Evolutionary conservation across 2,888 invertebrate species (phyloP).

Genomic region (Frankliniella intonsa): DNA sequence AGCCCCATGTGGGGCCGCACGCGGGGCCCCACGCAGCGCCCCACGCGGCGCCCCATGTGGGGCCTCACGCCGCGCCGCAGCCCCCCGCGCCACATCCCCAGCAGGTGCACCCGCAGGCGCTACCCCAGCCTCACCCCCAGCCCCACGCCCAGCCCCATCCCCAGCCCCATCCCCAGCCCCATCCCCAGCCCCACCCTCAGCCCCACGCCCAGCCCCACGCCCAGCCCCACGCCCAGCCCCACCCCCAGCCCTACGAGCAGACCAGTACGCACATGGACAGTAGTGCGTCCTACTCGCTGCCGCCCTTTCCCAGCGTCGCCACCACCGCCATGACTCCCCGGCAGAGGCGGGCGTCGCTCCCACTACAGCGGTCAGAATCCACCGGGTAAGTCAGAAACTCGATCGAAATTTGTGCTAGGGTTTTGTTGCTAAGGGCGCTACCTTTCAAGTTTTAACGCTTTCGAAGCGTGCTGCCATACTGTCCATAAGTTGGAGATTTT

Average conservation of each 20-base stretch:
- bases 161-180: conserved; percentile 53
- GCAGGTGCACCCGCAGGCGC: conserved; percentile 46
- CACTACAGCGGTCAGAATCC: conserved; percentile 74
- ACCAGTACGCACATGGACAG: conserved; percentile 52
- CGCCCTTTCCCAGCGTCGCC: conserved; percentile 64
- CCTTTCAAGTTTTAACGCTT: no score
- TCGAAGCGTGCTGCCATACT: conserved; percentile 20
- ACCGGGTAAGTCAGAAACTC: conserved; percentile 52
- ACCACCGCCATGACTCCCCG: conserved; percentile 59
- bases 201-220: conserved; percentile 50
- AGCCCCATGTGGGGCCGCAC: conserved; percentile 37
- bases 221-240: conserved; percentile 54
- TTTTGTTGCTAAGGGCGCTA: background rate
- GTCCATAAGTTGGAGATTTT: background rate
- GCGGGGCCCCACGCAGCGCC: conserved; percentile 43
- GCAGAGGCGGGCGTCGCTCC: conserved; percentile 69
- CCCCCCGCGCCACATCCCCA: conserved; percentile 53
- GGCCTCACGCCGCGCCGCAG: conserved; percentile 51
- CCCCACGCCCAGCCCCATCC: conserved; percentile 46
- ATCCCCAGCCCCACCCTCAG: conserved; percentile 45
- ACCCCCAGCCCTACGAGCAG: conserved; percentile 56
- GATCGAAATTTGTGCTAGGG: background rate
- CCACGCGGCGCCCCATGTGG: conserved; percentile 50
- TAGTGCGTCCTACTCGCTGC: conserved; percentile 64
- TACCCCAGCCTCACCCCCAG: conserved; percentile 46